phyloP scores from a whole-genome alignment of 2,113 vertebrate genomes.

The Halcyon malimbica region DNA sequence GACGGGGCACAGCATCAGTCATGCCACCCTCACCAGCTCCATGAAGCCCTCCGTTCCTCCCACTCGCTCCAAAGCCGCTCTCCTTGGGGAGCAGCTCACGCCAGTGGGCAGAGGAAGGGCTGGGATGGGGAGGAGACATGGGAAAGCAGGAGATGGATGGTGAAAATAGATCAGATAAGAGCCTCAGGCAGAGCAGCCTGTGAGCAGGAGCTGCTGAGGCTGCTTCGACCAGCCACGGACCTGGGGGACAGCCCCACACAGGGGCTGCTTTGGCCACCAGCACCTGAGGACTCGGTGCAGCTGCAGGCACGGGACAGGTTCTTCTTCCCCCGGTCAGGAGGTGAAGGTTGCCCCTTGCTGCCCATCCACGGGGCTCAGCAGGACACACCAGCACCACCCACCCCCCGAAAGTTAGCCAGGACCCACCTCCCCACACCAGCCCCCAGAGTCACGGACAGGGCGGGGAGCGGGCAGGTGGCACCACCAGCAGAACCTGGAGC shows the following conservation, averaged over 20 bases:
- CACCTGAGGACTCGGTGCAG: accelerated
- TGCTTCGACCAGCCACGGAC: accelerated
- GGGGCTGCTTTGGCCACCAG: not conserved
- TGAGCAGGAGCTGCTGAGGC: not conserved
- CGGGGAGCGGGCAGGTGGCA: not conserved
- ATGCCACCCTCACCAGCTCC: not conserved
- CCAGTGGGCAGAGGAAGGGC: not conserved
- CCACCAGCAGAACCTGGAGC: accelerated
- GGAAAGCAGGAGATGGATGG: not conserved
- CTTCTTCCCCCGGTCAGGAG: accelerated
- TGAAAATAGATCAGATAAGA: conserved; percentile 41
- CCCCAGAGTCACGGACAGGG: accelerated
- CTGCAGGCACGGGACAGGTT: not conserved
- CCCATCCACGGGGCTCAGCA: accelerated
- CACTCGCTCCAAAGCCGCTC: not conserved
- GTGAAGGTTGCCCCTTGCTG: not conserved
- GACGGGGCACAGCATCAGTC: not conserved
- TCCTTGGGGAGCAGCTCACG: not conserved
- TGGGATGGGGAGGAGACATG: not conserved
- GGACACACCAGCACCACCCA: not conserved
- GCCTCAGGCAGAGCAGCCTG: not conserved
- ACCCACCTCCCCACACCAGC: not conserved
- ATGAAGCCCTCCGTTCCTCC: not conserved
- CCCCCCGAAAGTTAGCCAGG: not conserved
- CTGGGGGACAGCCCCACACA: not conserved